These are phyloP conservation scores for Aphidius gifuensis DNA, from an alignment of 1,140 invertebrate genomes.

Conservation along the genomic window DNA sequence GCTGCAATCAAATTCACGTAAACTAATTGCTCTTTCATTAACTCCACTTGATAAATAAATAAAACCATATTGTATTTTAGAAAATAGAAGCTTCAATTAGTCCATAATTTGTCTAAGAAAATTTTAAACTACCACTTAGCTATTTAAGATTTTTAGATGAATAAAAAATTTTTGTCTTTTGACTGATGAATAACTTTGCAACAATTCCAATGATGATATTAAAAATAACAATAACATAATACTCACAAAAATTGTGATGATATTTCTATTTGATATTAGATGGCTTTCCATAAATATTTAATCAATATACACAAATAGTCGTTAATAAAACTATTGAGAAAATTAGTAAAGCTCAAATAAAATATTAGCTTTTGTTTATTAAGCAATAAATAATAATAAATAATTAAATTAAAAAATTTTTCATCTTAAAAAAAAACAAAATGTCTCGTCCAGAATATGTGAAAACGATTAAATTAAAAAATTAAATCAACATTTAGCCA, in stretches of 20 bases:
- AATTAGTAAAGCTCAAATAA: too few relatives aligned
- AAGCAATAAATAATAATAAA: not conserved
- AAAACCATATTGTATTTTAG: too few relatives aligned
- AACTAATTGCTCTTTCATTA: too few relatives aligned
- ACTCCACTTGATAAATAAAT: too few relatives aligned
- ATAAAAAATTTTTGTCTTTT: slow-evolving; percentile 1
- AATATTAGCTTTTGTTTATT: too few relatives aligned
- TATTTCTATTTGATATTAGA: slow-evolving; percentile 7
- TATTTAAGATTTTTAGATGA: slow-evolving; percentile 6
- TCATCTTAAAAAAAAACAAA: not conserved
- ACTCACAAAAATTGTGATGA: not conserved
- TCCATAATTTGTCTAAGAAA: too few relatives aligned
- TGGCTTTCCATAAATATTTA: slow-evolving; percentile 12
- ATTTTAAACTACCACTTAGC: too few relatives aligned
- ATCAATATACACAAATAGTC: not conserved
- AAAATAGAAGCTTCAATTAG: too few relatives aligned
- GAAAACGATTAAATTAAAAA: too few relatives aligned
- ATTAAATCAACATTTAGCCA: too few relatives aligned
- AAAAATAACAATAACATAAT: not conserved
- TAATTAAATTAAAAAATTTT: not conserved
- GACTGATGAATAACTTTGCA: slow-evolving; percentile 1
- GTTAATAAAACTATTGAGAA: too few relatives aligned
- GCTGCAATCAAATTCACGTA: too few relatives aligned
- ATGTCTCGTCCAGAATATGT: not conserved
- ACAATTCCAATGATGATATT: slow-evolving; percentile 2